A percentile compares a stretch with the other conserved stretches of the same genome.
Conservation (phyloP, 1,140 invertebrate species). For the Zaprionus ornatus region DNA sequence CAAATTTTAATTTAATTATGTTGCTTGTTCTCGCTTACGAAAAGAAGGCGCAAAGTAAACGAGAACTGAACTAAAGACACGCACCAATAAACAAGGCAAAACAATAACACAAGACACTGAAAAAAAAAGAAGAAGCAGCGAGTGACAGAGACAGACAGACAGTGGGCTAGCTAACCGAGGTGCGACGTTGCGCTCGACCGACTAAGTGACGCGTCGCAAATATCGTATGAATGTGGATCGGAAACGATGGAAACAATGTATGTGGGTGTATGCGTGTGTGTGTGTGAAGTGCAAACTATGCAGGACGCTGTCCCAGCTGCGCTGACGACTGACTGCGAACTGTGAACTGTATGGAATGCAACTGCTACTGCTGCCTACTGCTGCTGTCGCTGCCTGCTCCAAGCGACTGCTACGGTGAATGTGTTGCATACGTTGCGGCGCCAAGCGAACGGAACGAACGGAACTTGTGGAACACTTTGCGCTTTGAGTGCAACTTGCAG, state of each 20-base stretch:
- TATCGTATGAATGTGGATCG: conserved; percentile 36
- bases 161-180: conserved; percentile 10
- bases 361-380: conserved; percentile 30
- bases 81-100: conserved; percentile 76
- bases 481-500: conserved; percentile 54
- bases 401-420: conserved; percentile 52
- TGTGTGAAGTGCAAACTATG: conserved; percentile 5
- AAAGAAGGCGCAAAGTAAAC: conserved; percentile 61
- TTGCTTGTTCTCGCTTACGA: conserved; percentile 53
- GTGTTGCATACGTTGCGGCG: conserved; percentile 55
- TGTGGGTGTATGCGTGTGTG: conserved; percentile 3
- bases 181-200: conserved; percentile 19
- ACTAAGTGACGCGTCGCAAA: conserved; percentile 5
- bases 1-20: conserved; percentile 81
- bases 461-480: conserved; percentile 10
- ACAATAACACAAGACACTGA: conserved; percentile 56
- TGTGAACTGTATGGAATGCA: conserved; percentile 43
- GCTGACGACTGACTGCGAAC: neutral
- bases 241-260: neutral
- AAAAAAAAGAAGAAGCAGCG: conserved; percentile 15
- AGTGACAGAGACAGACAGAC: conserved; percentile 5
- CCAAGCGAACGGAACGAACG: conserved; percentile 35
- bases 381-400: conserved; percentile 61
- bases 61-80: conserved; percentile 62
- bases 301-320: conserved; percentile 8